These are phyloP conservation scores for Cantharis rustica DNA, from an alignment of 2,888 invertebrate species.

Conservation along the genomic window DNA sequence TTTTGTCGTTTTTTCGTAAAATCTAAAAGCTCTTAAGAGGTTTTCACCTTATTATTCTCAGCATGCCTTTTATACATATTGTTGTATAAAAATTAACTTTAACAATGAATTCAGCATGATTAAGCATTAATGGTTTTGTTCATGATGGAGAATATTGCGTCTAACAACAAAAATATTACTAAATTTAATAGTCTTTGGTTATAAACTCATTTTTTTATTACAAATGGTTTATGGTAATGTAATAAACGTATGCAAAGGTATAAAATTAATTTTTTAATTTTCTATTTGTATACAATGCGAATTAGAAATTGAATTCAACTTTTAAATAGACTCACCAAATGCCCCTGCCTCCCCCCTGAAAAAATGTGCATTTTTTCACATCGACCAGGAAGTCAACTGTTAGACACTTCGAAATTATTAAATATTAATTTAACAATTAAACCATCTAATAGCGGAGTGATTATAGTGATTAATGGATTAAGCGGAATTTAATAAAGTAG, in stretches of 20 bases:
- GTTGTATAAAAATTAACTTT: conserved; percentile 20
- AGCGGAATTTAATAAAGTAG: not conserved
- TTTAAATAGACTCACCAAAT: not conserved
- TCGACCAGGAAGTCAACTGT: not conserved
- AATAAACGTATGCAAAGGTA: not conserved
- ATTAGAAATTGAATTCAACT: not conserved
- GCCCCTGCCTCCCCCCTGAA: not conserved
- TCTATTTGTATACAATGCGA: not conserved
- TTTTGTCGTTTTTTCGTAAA: conserved; percentile 21
- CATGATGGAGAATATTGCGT: not conserved
- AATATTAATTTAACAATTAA: not conserved
- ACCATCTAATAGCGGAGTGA: not conserved
- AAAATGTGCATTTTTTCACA: not conserved
- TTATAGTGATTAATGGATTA: not conserved
- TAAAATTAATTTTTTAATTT: not conserved
- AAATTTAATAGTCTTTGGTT: not conserved
- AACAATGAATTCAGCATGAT: conserved; percentile 23
- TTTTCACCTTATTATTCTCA: conserved; percentile 21
- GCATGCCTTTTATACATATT: conserved; percentile 22
- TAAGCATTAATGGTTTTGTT: conserved; percentile 14
- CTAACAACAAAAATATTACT: not conserved
- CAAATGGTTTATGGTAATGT: not conserved
- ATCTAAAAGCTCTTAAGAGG: conserved; percentile 29
- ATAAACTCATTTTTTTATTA: not conserved
- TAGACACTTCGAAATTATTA: not conserved